Conservation (phyloP, 2,113 vertebrate species). For the Corynorhinus townsendii region DNA sequence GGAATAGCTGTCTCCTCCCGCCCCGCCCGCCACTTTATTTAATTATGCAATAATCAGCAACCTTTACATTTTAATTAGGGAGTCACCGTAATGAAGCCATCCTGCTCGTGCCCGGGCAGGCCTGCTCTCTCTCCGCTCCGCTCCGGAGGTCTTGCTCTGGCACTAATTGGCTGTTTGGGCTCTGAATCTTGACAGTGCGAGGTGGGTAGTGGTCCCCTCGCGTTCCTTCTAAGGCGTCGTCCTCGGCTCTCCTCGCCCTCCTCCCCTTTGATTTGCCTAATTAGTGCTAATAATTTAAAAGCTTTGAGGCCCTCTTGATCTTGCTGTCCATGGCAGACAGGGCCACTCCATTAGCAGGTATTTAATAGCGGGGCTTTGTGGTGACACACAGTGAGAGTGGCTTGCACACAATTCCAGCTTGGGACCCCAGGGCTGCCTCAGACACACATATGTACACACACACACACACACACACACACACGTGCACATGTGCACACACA, state of each 20-base stretch:
- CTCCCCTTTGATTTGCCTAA: constrained; percentile 81
- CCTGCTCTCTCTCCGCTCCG: constrained; percentile 32
- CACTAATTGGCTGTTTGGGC: constrained; percentile 85
- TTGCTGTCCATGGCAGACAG: constrained; percentile 72
- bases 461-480: not conserved
- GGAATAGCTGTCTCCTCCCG: constrained; percentile 66
- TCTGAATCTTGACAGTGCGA: constrained; percentile 75
- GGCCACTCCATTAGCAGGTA: constrained; percentile 76
- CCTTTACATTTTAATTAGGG: constrained; percentile 86
- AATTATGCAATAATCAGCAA: constrained; percentile 85
- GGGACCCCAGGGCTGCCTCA: constrained; percentile 45
- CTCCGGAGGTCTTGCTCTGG: constrained; percentile 71
- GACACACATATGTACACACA: not conserved
- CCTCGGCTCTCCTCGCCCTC: constrained; percentile 70
- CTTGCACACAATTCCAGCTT: constrained; percentile 59
- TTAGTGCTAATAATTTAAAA: constrained; percentile 85
- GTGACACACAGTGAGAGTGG: constrained; percentile 63
- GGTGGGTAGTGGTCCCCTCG: constrained; percentile 74
- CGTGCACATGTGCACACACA: not conserved
- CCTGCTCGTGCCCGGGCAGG: constrained; percentile 64
- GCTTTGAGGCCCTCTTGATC: constrained; percentile 74
- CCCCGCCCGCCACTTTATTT: constrained; percentile 78
- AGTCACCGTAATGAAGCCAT: constrained; percentile 78
- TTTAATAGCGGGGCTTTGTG: constrained; percentile 71
- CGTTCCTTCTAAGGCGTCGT: constrained; percentile 66